Conservation (phyloP, 2,888 invertebrate genomes). For the Cryptophagus acutangulus region DNA sequence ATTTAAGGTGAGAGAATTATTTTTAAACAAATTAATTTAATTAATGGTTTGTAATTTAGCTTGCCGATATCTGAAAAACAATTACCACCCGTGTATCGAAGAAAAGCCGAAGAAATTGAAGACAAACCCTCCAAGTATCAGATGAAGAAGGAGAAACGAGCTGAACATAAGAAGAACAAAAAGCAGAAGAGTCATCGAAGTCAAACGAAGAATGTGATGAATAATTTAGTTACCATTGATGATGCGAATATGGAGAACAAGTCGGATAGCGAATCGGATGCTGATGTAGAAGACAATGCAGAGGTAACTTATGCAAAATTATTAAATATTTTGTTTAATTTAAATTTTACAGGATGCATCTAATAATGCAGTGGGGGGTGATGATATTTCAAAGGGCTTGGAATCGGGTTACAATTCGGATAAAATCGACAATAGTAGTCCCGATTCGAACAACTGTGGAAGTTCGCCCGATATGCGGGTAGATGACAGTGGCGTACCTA, state of each 20-base stretch:
- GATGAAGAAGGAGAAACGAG: slow-evolving; percentile 59
- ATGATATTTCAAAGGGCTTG: slow-evolving; percentile 38
- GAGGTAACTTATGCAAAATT: slow-evolving; percentile 45
- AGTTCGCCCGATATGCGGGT: slow-evolving; percentile 37
- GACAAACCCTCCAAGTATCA: slow-evolving; percentile 62
- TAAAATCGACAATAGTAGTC: slow-evolving; percentile 48
- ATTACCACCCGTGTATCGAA: slow-evolving; percentile 60
- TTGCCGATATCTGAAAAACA: slow-evolving; percentile 80
- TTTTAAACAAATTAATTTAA: neutral
- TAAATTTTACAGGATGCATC: slow-evolving; percentile 23
- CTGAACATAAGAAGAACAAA: slow-evolving; percentile 54
- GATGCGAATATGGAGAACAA: slow-evolving; percentile 49
- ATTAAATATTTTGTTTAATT: slow-evolving; percentile 4
- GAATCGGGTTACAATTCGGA: slow-evolving; percentile 66
- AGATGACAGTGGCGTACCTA: slow-evolving; percentile 42
- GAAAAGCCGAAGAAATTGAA: slow-evolving; percentile 45
- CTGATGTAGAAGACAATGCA: slow-evolving; percentile 75
- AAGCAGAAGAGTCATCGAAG: slow-evolving; percentile 45
- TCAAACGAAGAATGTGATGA: slow-evolving; percentile 9
- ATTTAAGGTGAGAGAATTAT: slow-evolving; percentile 54
- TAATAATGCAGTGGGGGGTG: slow-evolving; percentile 12
- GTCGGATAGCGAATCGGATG: slow-evolving; percentile 69
- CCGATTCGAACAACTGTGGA: slow-evolving; percentile 38
- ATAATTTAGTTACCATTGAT: slow-evolving; percentile 26
- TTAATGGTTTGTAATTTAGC: slow-evolving; percentile 49